Evolutionary conservation across 2,113 vertebrate species (phyloP), one percentile per base, ranked within the genome.

Genomic region (Gallinago undulata): DNA sequence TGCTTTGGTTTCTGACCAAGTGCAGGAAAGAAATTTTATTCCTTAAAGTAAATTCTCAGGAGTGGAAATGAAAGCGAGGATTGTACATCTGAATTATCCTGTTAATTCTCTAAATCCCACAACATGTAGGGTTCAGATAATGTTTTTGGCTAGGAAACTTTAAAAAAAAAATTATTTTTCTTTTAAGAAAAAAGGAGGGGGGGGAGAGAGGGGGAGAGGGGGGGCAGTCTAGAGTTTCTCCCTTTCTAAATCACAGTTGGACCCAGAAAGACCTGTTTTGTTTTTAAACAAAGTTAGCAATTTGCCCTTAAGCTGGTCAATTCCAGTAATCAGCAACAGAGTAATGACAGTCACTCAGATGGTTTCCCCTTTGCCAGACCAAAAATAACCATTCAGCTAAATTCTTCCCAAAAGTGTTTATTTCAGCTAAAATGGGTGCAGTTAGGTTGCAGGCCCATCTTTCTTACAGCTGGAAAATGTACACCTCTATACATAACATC

Each of bases 271-370:
- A 57, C n/a, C 39, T 78, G 79, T 70, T 89, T 62, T 87, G 94
- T 94, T 94, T 92, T 92, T 74, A 96, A 95, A 91, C 64, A 87
- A 96, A 92, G 63, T 89, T 94, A 96, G 86, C 64, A 94, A 96
- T 95, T 69, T 94, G 84, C 62, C 91, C 89, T 89, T 67, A 59
- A 97, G 50, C 78, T 89, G 89, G 73, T 94, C 64, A 72, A 47
- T 92, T 96, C 92, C 66, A 95, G 74, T 94, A 97, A 96, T 59
- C 86, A 91, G 43, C 63, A 70, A 90, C 57, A 81, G 43, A 47
- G 41, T 93, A 95, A 94, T 93, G 91, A 95, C 87, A 97, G 93
- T 83, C 85, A 93, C 91, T 92, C 94, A 31, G 47, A 62, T 1
- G 0, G 45, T 50, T 95, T 95, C 75, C 53, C 62, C 59, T 89